Percentiles rank a stretch among this genome's conserved stretches.
Evolutionary conservation across 2,888 invertebrate species (phyloP).

Genomic region (Adineta ricciae): DNA sequence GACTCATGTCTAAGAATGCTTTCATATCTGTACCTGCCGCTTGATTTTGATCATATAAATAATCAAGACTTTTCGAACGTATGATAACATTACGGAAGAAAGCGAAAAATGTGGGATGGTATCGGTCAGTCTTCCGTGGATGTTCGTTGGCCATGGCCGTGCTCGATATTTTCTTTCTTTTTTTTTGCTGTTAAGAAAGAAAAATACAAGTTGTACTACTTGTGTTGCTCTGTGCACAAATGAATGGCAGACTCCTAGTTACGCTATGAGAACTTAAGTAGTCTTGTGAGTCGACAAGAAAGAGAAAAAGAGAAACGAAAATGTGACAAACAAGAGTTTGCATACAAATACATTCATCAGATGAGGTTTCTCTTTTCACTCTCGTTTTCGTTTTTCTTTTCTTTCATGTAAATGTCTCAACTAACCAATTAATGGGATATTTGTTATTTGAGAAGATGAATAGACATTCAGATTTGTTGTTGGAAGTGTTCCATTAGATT

Average conservation of each 20-base stretch:
- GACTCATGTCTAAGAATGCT: background rate
- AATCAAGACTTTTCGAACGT: background rate
- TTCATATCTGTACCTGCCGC: background rate
- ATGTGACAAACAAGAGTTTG: background rate
- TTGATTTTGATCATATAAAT: background rate
- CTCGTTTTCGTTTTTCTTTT: background rate
- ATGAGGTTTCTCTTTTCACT: background rate
- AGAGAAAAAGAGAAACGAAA: background rate
- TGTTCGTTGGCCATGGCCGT: background rate
- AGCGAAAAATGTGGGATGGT: background rate
- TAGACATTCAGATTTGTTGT: background rate
- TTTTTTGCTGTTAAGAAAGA: background rate
- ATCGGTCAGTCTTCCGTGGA: background rate
- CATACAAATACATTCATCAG: background rate
- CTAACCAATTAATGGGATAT: constrained; percentile 19
- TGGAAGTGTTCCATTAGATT: background rate
- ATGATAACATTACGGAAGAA: background rate
- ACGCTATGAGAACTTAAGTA: background rate
- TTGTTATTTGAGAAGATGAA: background rate
- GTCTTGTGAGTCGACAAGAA: background rate
- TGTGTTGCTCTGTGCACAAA: background rate
- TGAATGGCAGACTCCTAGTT: background rate
- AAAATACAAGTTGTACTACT: background rate
- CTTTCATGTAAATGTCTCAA: background rate
- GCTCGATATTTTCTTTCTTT: background rate